Evolutionary conservation across 2,113 vertebrate species (phyloP), one percentile per base, ranked within the genome.

Genomic region (Pteropus alecto): DNA sequence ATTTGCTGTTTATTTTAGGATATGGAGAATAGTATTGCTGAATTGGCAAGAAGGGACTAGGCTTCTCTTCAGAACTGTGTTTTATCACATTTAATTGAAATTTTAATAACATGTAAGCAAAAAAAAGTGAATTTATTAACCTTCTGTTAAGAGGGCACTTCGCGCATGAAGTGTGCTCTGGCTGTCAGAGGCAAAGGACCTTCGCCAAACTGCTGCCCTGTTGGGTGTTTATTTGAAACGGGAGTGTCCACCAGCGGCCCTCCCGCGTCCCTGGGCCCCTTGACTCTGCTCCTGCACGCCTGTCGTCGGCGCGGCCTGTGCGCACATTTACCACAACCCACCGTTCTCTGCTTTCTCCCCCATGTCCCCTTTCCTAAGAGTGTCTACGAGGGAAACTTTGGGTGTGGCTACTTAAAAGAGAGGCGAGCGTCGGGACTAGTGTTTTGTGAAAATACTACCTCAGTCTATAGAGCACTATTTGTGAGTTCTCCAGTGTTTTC

Each of bases 391-490:
- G 99, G 99, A 98, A 99, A 98, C 99, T 99, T 99, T 99, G 99
- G 99, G 98, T 99, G 98, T 98, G 99, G 99, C 98, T 99, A 98
- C 99, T 99, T 99, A 98, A 99, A 99, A 98, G 99, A 99, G 99
- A 98, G 99, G 97, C 99, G 99, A 92, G 99, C 99, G 95, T 99
- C 99, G 76, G 99, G 99, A 98, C 99, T 99, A 93, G 99, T 99
- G 98, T 99, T 99, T 98, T 99, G 99, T 98, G 99, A 99, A 98
- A 99, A 99, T 98, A 99, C 99, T 84, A 98, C 99, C 98, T 99
- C 99, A 97, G 99, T 99, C 98, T 99, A 99, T 99, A 99, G 99
- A 98, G 98, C 99, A 96, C 98, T 99, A 97, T 99, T 99, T 99
- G 99, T 99, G 99, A 99, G 99, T 99, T 98, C 94, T 98, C 96